These are phyloP conservation scores for Danaus plexippus DNA, from an alignment of 1,140 invertebrate genomes.

Conservation along the genomic window DNA sequence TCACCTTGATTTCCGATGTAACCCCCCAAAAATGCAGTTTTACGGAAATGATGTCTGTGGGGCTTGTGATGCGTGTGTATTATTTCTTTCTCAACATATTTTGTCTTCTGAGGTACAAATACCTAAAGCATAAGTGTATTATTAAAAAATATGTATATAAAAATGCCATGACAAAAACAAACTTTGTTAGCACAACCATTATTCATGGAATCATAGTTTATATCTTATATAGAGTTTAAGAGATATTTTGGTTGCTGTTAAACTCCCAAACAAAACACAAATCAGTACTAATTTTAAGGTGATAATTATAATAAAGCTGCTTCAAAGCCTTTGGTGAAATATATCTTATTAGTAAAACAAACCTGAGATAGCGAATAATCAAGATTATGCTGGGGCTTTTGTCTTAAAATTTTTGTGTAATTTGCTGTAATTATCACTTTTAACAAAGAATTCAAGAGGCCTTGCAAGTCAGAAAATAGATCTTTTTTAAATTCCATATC, in stretches of 20 bases:
- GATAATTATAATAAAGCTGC: conserved; percentile 17
- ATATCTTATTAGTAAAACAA: conserved; percentile 22
- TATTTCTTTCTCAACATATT: conserved; percentile 40
- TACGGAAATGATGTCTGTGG: conserved; percentile 38
- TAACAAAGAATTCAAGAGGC: conserved; percentile 27
- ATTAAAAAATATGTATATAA: conserved; percentile 6
- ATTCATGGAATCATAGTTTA: too few species aligned
- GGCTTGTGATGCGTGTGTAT: conserved; percentile 42
- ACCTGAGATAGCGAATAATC: conserved; percentile 28
- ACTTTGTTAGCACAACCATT: neutral
- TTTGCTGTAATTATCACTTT: conserved; percentile 23
- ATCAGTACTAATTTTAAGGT: too few species aligned
- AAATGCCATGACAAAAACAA: neutral
- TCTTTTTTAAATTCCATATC: neutral
- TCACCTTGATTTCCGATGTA: conserved; percentile 34
- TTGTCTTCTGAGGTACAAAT: conserved; percentile 29
- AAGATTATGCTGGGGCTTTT: conserved; percentile 14
- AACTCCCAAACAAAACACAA: too few species aligned
- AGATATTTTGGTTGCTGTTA: too few species aligned
- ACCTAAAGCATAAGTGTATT: conserved; percentile 24
- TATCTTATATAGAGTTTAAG: too few species aligned
- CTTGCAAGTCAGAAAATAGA: conserved; percentile 22
- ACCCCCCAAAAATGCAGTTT: conserved; percentile 45
- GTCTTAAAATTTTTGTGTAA: conserved; percentile 18
- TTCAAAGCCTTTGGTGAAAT: conserved; percentile 32